These are phyloP conservation scores for Epiblema foenella DNA, from an alignment of 2,888 invertebrate genomes.

Conservation along the genomic window DNA sequence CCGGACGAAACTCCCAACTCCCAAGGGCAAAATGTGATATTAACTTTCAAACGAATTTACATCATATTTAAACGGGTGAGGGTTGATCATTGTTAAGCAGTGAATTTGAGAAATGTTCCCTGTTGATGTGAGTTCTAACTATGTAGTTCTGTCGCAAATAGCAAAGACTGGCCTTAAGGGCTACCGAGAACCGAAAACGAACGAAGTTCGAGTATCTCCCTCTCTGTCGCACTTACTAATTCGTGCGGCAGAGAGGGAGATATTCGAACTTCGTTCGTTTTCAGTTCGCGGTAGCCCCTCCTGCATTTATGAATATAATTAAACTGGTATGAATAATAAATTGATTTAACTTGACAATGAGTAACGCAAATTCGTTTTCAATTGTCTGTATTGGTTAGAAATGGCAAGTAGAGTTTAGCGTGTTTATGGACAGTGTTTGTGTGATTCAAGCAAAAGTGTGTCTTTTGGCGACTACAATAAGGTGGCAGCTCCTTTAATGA, in stretches of 20 bases:
- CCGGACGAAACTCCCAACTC: neutral
- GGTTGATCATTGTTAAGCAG: neutral
- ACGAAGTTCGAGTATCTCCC: too few relatives aligned
- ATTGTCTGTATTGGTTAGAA: neutral
- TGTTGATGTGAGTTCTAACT: neutral
- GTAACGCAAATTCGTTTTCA: conserved; percentile 7
- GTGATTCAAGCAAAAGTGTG: too few relatives aligned
- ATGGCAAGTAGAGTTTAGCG: neutral
- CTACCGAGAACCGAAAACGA: too few relatives aligned
- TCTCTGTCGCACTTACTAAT: too few relatives aligned
- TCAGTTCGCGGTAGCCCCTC: too few relatives aligned
- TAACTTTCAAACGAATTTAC: neutral
- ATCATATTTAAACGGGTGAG: neutral
- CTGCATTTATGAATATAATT: conserved; percentile 31
- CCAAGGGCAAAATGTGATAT: neutral
- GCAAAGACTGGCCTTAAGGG: conserved; percentile 6
- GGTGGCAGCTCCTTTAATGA: too few relatives aligned
- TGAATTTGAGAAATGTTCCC: neutral
- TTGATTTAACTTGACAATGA: conserved; percentile 12
- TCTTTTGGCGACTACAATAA: too few relatives aligned
- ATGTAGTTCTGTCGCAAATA: conserved; percentile 33
- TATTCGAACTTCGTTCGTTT: too few relatives aligned
- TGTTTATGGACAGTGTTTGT: too few relatives aligned
- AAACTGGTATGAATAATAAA: conserved; percentile 28
- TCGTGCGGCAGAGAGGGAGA: too few relatives aligned